Base-by-base conservation (phyloP, 2,797 vertebrate species). In the Acrossocheilus fasciatus region DNA sequence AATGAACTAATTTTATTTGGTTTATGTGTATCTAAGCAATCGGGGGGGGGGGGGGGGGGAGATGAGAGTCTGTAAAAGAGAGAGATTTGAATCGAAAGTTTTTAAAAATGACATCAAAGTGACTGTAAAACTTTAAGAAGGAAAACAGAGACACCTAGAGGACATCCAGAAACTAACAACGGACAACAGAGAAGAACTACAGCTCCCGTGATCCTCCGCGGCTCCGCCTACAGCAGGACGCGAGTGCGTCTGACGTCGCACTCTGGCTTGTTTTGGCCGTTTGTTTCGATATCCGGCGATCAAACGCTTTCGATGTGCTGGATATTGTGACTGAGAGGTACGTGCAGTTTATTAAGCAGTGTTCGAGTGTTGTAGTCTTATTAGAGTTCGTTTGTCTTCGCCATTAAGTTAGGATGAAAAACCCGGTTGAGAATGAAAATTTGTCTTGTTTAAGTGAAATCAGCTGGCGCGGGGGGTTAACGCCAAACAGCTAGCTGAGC, bases 191-290 rank as follows among this genome's bases (percentile, higher is more conserved):
- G 0, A 66, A 84, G 17, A 76, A 91, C 87, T 89, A 74, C 87
- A 90, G 81, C 68, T 74, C 82, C 43, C 90, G 69, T 64, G 30
- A 64, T 64, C 9, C 57, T n/a, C 36, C 9, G 2, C 30, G 47
- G 36, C 12, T 70, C 11, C 43, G 1, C 54, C 41, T 15, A 20
- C 18, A 2, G 4, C 1, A 7, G 20, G 59, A 9, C 74, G 77
- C 26, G 10, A 26, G 17, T 76, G 59, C 69, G 45, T 68, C 59
- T 86, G 87, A 90, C 88, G 89, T 87, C 54, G 80, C 73, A 43
- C 47, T 7, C 54, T 41, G 70, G 91, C 93, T 94, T 95, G 94
- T 95, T 95, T 95, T 94, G 94, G 92, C 93, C 92, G 92, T 93
- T 95, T 94, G 92, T 95, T 93, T 94, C 91, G 92, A 91, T 94